These are phyloP conservation scores for Bugulina stolonifera DNA, from an alignment of 2,888 invertebrate species.

Conservation along the genomic window DNA sequence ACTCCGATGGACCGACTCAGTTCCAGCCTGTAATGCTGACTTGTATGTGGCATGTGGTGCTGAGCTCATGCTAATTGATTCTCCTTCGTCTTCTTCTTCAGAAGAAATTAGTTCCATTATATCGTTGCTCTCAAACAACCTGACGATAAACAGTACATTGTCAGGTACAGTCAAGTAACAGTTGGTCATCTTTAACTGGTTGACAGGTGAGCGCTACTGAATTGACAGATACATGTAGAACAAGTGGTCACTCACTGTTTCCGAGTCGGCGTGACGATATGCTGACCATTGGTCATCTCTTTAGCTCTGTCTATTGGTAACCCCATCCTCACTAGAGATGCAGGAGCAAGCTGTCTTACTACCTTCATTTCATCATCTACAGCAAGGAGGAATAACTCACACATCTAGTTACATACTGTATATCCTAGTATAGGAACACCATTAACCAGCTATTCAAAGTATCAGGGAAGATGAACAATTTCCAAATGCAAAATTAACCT, in stretches of 20 bases:
- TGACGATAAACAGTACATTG: background rate
- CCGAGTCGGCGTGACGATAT: background rate
- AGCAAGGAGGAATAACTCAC: background rate
- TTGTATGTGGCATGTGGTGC: too few species aligned
- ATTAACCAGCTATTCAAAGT: too few species aligned
- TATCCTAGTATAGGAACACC: too few species aligned
- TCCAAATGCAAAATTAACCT: too few species aligned
- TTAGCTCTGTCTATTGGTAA: background rate
- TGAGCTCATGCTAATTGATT: too few species aligned
- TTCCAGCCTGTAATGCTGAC: too few species aligned
- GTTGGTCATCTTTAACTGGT: background rate
- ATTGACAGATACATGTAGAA: background rate
- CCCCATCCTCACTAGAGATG: background rate
- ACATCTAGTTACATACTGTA: too few species aligned
- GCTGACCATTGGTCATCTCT: background rate
- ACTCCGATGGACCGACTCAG: too few species aligned
- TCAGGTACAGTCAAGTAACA: too few species aligned
- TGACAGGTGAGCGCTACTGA: background rate
- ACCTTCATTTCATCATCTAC: background rate
- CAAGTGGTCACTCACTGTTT: background rate
- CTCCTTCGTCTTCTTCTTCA: background rate
- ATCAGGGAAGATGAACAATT: too few species aligned
- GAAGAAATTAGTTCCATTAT: background rate
- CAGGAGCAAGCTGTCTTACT: background rate
- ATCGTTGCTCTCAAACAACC: background rate